Evolutionary conservation across 2,113 vertebrate species (phyloP).

Genomic region (Megaptera novaeangliae): DNA sequence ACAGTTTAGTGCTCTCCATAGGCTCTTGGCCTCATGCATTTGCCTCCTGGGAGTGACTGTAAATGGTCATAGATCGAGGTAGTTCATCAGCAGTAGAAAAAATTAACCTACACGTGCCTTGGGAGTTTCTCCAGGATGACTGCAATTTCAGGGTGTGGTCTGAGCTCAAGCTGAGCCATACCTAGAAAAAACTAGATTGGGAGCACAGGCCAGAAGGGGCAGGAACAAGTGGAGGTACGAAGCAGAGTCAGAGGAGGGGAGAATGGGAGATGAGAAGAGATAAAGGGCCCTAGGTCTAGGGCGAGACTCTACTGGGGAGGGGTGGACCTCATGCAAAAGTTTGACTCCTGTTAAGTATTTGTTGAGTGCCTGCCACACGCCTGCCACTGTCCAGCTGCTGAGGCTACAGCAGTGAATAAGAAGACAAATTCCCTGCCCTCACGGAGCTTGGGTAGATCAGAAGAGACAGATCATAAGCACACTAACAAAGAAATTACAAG

Average conservation of each 20-base stretch:
- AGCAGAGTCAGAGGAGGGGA: background rate
- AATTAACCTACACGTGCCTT: background rate
- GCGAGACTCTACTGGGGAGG: background rate
- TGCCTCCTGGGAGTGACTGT: background rate
- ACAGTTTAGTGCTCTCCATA: fast-evolving
- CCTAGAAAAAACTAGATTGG: background rate
- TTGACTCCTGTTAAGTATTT: background rate
- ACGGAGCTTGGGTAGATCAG: background rate
- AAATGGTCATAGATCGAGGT: background rate
- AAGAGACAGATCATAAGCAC: background rate
- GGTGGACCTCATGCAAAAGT: background rate
- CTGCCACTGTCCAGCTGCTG: background rate
- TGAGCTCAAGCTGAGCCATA: background rate
- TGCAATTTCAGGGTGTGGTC: background rate
- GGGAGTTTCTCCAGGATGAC: background rate
- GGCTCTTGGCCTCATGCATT: background rate
- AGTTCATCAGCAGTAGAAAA: background rate
- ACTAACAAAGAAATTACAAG: background rate
- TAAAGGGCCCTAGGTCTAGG: background rate
- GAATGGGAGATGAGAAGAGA: background rate
- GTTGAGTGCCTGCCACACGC: background rate
- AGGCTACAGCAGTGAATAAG: background rate
- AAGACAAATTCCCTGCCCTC: background rate
- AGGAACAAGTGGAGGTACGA: background rate
- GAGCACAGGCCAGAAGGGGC: background rate